Evolutionary conservation across 2,113 vertebrate species (phyloP), one percentile per base, ranked within the genome.

Genomic region (Pycnonotus jocosus): DNA sequence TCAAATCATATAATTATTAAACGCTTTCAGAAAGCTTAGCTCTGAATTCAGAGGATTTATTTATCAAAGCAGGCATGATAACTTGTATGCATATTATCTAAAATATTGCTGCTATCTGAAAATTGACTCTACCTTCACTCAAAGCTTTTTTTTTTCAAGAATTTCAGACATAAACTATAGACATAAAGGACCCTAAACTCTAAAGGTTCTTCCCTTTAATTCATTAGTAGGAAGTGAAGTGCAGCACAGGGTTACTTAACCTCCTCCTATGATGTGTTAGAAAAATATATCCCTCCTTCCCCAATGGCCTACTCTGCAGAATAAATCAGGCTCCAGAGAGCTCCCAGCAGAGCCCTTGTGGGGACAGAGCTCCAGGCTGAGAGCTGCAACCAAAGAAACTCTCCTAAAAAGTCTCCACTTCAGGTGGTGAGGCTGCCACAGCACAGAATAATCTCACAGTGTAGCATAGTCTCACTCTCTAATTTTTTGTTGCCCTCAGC

Each of bases 11-110:
- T 93, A 77, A 98, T 98, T 98, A 98, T 78, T 44, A 73, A 97
- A 95, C 94, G 87, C 97, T 97, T 97, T 97, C 98, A 98, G 97
- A 98, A 96, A 98, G 72, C 37, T 95, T 97, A 97, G 94, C 79
- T 90, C 81, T 90, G 68, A 85, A 80, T 97, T 98, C 96, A 98
- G 97, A 97, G 95, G 93, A 97, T 86, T 93, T 94, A 89, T 74
- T 95, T 97, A 98, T 98, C 97, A 98, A 98, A 98, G 97, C 74
- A 23, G 3, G 64, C 71, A 91, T 81, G 89, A 94, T 88, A 97
- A 94, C 37, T 84, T 79, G 66, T 92, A 62, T 54, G 73, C 87
- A 87, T 74, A 86, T 96, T 96, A 97, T 74, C 20, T 45, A 54
- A 74, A 57, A 71, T 57, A 71, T 7, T 83, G 53, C 44, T 92